Evolutionary conservation across 2,888 invertebrate genomes (phyloP), one percentile per base, ranked within the genome.

Genomic region (Acleris sparsana): DNA sequence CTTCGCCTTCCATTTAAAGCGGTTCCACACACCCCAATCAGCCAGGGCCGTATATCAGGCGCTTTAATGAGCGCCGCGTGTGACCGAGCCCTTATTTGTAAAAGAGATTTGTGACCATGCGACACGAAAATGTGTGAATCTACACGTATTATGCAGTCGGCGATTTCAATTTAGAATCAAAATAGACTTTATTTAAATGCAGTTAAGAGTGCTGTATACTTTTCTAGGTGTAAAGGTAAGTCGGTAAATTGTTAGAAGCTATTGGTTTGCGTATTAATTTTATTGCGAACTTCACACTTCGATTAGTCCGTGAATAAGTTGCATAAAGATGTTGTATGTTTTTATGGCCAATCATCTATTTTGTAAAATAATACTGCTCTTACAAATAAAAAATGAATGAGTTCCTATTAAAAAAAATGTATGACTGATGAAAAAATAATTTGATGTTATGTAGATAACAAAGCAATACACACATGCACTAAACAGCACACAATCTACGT

Each of bases 21-120:
- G 46, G 71, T 73, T 69, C 77, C 76, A 80, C 78, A 78, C 77
- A 76, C 75, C 75, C 80, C 84, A 83, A 84, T 82, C 79, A 80
- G 72, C 69, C 22, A 49, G 69, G 71, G 77, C 75, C 80, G 80
- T 90, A 82, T 80, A 85, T 89, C 90, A 89, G 72, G 68, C 62
- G 65, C 53, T 70, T 83, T 87, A 91, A 91, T 87, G 86, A 88
- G 80, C 75, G 85, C 89, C 81, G 88, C 89, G 84, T 90, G 90
- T 82, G 88, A 79, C 79, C 85, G 80, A 78, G 75, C 77, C 82
- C 81, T 86, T 86, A 87, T 88, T 87, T 83, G 83, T 82, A 75
- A 78, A 70, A 74, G 67, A 83, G 88, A 90, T 89, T 90, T 90
- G 89, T 90, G 80, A 82, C 76, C 74, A 68, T 75, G 75, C 74